Evolutionary conservation across 2,888 invertebrate species (phyloP), one percentile per base, ranked within the genome.

Genomic region (Margaritifera margaritifera): DNA sequence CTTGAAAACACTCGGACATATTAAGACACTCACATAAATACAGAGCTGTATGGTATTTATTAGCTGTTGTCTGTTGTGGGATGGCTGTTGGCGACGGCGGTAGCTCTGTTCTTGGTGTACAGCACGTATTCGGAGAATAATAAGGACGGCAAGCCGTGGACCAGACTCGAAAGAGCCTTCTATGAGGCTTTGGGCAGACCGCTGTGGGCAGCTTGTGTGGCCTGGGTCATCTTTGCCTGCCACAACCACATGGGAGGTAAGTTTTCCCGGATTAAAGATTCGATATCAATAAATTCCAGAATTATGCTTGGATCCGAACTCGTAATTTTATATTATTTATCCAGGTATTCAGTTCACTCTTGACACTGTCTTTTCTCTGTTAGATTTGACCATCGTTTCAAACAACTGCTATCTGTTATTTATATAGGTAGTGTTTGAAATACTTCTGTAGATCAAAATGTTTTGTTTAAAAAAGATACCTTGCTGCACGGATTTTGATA

Each of bases 201-300:
- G 18, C 82, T 89, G n/a, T 92, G 92, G 92, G 89, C 90, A 1
- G 57, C 90, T 4, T 91, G 90, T 18, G 79, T 92, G 6, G 87
- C 88, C 31, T 92, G 92, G 92, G 88, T 92, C 19, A 89, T 92
- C 59, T 91, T 91, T 81, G 91, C 91, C 52, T 92, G 92, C 70
- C 85, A 89, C 55, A 86, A 89, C 66, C 91, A 91, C 18, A 89
- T 90, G 74, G 92, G 92, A 84, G 90, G 89, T 90, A 79, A 66
- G 78, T 52, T 25, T 57, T 8, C 53, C 15, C 19, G 15, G 15
- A 15, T n/a, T n/a, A 58, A 58, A 58, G 18, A 58, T n/a, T 19
- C 22, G 22, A 58, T 19, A 20, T 20, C 19, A 5, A 19, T 15
- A 25, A 25, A 59, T 59, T 22, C 8, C 2, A 25, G 8, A 25